Conservation (phyloP, 2,797 vertebrate species). For the Fundulus diaphanus region DNA sequence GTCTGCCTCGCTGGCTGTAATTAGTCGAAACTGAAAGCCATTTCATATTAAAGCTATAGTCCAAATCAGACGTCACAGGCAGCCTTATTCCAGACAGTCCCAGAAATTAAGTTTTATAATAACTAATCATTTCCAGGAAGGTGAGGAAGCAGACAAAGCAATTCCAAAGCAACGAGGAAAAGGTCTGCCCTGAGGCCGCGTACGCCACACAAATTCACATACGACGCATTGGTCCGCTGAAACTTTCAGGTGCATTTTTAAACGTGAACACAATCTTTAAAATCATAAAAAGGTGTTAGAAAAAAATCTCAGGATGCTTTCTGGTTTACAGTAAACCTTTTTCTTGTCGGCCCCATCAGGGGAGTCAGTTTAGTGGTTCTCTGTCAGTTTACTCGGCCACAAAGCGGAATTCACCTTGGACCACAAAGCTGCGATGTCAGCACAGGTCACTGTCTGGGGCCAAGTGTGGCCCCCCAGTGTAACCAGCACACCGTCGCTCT, state of each 20-base stretch:
- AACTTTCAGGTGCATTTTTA: background rate
- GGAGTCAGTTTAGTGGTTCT: slow-evolving; percentile 27
- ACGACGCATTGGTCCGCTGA: background rate
- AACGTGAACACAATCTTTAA: background rate
- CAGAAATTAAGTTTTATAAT: slow-evolving; percentile 97
- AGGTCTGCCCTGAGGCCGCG: background rate
- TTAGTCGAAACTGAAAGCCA: slow-evolving; percentile 90
- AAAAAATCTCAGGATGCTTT: background rate
- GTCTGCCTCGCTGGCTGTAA: slow-evolving; percentile 83
- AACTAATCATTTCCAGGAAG: slow-evolving; percentile 98
- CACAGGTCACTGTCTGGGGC: slow-evolving; percentile 63
- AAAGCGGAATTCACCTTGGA: slow-evolving; percentile 39
- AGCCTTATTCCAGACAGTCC: slow-evolving; percentile 96
- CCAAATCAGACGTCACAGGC: slow-evolving; percentile 91
- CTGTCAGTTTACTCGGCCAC: slow-evolving; percentile 16
- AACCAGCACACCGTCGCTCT: slow-evolving; percentile 55
- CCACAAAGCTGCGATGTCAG: slow-evolving; percentile 61
- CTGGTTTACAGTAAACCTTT: background rate
- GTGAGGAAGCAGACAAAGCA: slow-evolving; percentile 93
- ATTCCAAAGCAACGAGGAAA: slow-evolving; percentile 67
- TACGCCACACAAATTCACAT: background rate
- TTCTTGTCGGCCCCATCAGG: background rate
- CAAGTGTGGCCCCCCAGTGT: slow-evolving; percentile 70
- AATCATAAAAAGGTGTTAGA: background rate
- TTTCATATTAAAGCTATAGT: slow-evolving; percentile 96